These are phyloP conservation scores for Drosophila seguyi DNA, from an alignment of 1,140 invertebrate species.

Conservation along the genomic window DNA sequence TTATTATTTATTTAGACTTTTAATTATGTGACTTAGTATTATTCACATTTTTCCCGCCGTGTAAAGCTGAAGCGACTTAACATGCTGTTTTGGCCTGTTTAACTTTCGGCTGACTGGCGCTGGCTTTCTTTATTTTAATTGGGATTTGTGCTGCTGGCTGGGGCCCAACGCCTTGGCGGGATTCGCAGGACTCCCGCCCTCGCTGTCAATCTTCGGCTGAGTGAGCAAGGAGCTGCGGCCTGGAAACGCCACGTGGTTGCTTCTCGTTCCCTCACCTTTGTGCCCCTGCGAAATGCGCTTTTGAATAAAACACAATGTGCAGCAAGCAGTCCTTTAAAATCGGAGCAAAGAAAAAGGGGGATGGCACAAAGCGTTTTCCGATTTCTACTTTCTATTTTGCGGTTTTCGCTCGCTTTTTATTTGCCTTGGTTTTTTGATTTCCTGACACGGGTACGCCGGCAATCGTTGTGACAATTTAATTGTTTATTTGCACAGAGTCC, in stretches of 20 bases:
- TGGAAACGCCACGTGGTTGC: constrained; percentile 68
- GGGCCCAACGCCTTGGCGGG: constrained; percentile 61
- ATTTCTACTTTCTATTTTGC: constrained; percentile 62
- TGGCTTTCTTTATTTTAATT: constrained; percentile 81
- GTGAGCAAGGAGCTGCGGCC: constrained; percentile 39
- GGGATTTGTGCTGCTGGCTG: constrained; percentile 61
- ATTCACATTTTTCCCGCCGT: not conserved
- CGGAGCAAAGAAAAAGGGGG: constrained; percentile 16
- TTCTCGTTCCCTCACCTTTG: constrained; percentile 13
- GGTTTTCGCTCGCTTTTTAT: constrained; percentile 45
- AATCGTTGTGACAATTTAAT: constrained; percentile 85
- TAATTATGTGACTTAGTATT: not conserved
- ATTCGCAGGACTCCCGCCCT: constrained; percentile 47
- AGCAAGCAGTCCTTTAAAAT: constrained; percentile 66
- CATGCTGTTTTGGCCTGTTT: constrained; percentile 66
- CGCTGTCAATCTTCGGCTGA: constrained; percentile 54
- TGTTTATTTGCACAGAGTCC: constrained; percentile 80
- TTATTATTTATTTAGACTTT: not conserved
- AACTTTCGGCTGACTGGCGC: constrained; percentile 69
- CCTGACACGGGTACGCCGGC: constrained; percentile 77
- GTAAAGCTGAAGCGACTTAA: constrained; percentile 34
- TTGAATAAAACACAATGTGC: constrained; percentile 71
- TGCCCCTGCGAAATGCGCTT: constrained; percentile 70
- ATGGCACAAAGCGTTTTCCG: constrained; percentile 63
- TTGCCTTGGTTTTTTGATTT: constrained; percentile 73